Conservation (phyloP, 2,888 invertebrate genomes). For the Arrhopalites spinosus region DNA sequence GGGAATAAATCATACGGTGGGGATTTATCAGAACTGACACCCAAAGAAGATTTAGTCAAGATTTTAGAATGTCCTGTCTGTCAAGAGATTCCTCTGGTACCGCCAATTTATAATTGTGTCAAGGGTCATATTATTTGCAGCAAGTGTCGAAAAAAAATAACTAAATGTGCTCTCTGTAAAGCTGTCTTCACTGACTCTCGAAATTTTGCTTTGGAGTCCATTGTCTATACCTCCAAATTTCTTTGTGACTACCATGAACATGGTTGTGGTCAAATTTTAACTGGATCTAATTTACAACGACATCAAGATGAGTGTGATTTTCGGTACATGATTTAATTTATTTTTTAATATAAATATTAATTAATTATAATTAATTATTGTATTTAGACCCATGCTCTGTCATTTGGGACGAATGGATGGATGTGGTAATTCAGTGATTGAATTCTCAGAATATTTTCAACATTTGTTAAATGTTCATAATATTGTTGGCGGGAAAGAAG, state of each 20-base stretch:
- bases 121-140: constrained; percentile 23
- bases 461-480: constrained; percentile 11
- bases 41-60: constrained; percentile 7
- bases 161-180: constrained; percentile 19
- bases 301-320: constrained; percentile 25
- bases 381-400: constrained; percentile 2
- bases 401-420: constrained; percentile 20
- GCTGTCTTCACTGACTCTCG: constrained; percentile 10
- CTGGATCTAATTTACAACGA: background rate
- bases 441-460: constrained; percentile 18
- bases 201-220: constrained; percentile 26
- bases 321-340: constrained; percentile 7
- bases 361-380: background rate
- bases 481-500: background rate
- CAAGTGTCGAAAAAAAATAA: constrained; percentile 9
- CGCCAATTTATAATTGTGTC: constrained; percentile 19
- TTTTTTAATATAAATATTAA: background rate
- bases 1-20: constrained; percentile 1
- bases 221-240: constrained; percentile 25
- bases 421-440: constrained; percentile 10
- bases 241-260: constrained; percentile 17
- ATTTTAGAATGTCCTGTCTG: constrained; percentile 26
- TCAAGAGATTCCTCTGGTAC: constrained; percentile 12
- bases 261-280: constrained; percentile 9
- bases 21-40: constrained; percentile 21